These are phyloP conservation scores for Rapana venosa DNA, from an alignment of 2,888 invertebrate genomes.

Conservation along the genomic window DNA sequence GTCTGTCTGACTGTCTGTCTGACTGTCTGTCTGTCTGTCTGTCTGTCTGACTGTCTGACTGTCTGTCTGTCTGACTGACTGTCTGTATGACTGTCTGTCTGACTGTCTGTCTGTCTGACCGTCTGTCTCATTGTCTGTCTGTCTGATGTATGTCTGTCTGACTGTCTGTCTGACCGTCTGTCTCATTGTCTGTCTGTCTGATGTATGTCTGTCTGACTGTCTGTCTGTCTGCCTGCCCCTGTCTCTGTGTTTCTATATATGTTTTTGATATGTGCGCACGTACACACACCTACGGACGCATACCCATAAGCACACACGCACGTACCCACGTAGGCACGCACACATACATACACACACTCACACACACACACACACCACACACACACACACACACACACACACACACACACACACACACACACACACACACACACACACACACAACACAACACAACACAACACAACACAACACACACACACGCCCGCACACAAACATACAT, in stretches of 20 bases:
- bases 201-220: not conserved
- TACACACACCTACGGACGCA: not conserved
- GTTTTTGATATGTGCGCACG: not conserved
- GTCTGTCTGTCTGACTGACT: not conserved
- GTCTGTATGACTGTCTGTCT: too few relatives aligned
- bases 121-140: not conserved
- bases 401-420: not conserved
- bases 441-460: not conserved
- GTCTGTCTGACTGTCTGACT: not conserved
- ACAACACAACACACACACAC: not conserved
- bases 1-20: not conserved
- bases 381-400: not conserved
- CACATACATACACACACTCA: constrained; percentile 3
- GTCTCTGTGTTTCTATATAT: too few relatives aligned
- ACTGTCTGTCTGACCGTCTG: not conserved
- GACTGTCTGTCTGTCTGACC: not conserved
- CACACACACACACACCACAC: not conserved
- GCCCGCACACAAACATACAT: not conserved
- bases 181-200: not conserved
- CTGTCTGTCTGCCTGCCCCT: not conserved
- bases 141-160: not conserved
- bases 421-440: not conserved
- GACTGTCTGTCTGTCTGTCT: not conserved
- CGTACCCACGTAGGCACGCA: not conserved
- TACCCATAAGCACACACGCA: not conserved